phyloP scores from a whole-genome alignment of 1,140 invertebrate species.

The Procambarus clarkii region DNA sequence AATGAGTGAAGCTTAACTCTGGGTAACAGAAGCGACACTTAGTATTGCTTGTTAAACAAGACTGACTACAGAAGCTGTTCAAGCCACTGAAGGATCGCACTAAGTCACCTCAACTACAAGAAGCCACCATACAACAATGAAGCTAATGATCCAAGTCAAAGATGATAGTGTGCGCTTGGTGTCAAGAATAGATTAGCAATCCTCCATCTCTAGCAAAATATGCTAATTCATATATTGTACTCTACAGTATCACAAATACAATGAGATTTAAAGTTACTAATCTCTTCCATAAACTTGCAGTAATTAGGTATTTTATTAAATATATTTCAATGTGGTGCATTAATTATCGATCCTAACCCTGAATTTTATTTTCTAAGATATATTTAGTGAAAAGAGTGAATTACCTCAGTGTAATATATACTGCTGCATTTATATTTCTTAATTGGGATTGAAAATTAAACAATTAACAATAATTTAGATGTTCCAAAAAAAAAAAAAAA shows the following conservation, averaged over 20 bases:
- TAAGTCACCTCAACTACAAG: constrained; percentile 5
- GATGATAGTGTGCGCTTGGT: neutral
- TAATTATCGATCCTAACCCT: neutral
- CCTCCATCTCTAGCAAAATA: neutral
- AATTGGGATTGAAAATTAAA: neutral
- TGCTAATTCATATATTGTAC: neutral
- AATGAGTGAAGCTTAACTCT: neutral
- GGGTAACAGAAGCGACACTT: neutral
- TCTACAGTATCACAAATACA: neutral
- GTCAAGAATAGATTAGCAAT: neutral
- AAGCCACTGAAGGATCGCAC: neutral
- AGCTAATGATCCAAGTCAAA: neutral
- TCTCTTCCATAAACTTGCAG: neutral
- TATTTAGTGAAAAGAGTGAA: neutral
- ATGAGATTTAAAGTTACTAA: neutral
- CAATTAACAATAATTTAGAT: too few species aligned
- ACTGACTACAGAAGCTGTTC: neutral
- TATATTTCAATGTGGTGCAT: neutral
- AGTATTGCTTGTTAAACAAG: constrained; percentile 11
- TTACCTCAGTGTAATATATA: neutral
- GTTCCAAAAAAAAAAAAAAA: neutral
- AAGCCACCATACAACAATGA: constrained; percentile 22
- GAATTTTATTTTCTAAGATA: neutral
- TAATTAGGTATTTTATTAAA: neutral
- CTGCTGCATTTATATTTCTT: neutral